Percentiles rank a stretch among this genome's conserved stretches.
phyloP scores from a whole-genome alignment of 2,888 invertebrate genomes.

The Poecilus cupreus region DNA sequence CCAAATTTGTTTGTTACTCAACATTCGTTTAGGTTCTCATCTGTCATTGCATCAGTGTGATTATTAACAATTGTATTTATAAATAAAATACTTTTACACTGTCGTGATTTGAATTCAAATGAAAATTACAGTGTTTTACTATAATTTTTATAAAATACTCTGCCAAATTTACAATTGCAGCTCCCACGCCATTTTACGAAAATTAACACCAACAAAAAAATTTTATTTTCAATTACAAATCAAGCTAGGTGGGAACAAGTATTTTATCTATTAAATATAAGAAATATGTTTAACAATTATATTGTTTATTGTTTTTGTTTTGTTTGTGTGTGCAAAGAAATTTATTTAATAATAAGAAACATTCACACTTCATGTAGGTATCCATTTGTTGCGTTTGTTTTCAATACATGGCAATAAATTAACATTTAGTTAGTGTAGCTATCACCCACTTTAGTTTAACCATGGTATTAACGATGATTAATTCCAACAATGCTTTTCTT shows the following conservation, averaged over 20 bases:
- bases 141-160: background rate
- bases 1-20: slow-evolving; percentile 66
- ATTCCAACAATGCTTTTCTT: slow-evolving; percentile 41
- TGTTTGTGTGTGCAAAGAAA: slow-evolving; percentile 42
- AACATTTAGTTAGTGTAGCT: slow-evolving; percentile 13
- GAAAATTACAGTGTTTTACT: background rate
- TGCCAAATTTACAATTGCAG: background rate
- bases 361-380: slow-evolving; percentile 23
- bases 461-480: slow-evolving; percentile 9
- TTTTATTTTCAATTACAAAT: background rate
- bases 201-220: background rate
- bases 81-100: slow-evolving; percentile 21
- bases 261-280: slow-evolving; percentile 33
- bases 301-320: slow-evolving; percentile 41
- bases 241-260: background rate
- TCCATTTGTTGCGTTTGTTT: slow-evolving; percentile 18
- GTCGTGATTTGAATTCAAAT: background rate
- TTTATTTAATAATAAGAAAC: slow-evolving; percentile 41
- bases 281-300: slow-evolving; percentile 14
- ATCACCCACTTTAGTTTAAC: background rate
- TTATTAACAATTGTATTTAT: background rate
- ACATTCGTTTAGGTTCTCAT: slow-evolving; percentile 57
- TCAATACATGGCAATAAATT: slow-evolving; percentile 36
- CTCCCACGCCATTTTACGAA: background rate
- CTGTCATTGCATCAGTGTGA: slow-evolving; percentile 59